Evolutionary conservation across 2,113 vertebrate genomes (phyloP).

Genomic region (Corvus hawaiiensis): DNA sequence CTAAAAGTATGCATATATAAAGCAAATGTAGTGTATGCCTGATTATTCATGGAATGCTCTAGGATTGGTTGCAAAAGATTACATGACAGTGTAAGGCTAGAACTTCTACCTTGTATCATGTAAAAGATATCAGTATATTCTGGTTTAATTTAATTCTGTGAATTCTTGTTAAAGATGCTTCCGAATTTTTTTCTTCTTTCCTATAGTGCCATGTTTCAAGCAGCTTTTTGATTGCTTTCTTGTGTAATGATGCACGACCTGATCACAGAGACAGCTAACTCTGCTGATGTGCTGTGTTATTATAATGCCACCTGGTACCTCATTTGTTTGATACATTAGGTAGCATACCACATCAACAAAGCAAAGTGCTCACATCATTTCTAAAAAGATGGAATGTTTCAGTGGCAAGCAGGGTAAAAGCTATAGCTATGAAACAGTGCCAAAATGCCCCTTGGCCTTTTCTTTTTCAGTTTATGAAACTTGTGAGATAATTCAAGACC

Average conservation of each 20-base stretch:
- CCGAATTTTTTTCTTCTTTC: constrained; percentile 7
- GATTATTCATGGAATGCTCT: not conserved
- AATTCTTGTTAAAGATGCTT: not conserved
- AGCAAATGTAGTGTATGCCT: not conserved
- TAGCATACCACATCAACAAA: constrained; percentile 2
- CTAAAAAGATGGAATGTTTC: not conserved
- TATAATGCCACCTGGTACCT: constrained; percentile 41
- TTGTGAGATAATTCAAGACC: not conserved
- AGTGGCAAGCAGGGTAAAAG: not conserved
- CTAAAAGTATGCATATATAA: not conserved
- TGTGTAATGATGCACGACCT: constrained; percentile 45
- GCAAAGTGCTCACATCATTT: not conserved
- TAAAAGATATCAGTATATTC: not conserved
- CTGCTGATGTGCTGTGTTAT: constrained; percentile 4
- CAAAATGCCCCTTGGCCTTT: constrained; percentile 11
- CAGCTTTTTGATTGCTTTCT: not conserved
- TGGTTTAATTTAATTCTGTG: not conserved
- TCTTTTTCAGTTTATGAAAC: not conserved
- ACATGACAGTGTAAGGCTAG: not conserved
- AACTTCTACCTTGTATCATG: not conserved
- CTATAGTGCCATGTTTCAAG: not conserved
- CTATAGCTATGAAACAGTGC: not conserved
- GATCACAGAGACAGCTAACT: constrained; percentile 40
- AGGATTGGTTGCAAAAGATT: not conserved
- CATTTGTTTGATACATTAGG: constrained; percentile 25